These are phyloP conservation scores for Noctua janthina DNA, from an alignment of 2,888 invertebrate species.

Conservation along the genomic window DNA sequence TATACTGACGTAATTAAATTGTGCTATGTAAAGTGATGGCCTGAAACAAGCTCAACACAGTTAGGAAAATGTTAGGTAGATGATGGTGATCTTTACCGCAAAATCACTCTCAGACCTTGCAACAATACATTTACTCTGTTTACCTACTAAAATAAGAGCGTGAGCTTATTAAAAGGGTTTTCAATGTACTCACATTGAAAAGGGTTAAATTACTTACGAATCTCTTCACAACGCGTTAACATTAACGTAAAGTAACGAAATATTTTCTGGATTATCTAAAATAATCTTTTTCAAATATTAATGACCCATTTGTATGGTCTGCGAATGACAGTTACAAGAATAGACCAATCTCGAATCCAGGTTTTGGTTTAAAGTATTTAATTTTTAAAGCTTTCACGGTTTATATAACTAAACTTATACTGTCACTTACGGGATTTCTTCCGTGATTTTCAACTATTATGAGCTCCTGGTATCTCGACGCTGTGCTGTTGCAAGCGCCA, in stretches of 20 bases:
- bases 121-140: conserved; percentile 2
- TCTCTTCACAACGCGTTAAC: neutral
- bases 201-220: conserved; percentile 38
- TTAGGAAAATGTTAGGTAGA: neutral
- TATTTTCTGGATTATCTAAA: conserved; percentile 17
- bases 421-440: no score
- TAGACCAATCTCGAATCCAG: conserved; percentile 8
- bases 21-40: no score
- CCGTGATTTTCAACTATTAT: no score
- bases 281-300: conserved; percentile 9
- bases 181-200: conserved; percentile 35
- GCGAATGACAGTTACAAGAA: conserved; percentile 35
- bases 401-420: no score
- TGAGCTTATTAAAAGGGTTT: conserved; percentile 20
- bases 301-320: conserved; percentile 34
- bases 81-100: neutral
- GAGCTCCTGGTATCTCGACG: no score
- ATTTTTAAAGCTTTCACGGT: no score
- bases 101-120: neutral
- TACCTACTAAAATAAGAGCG: neutral
- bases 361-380: neutral
- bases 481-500: no score
- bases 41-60: no score
- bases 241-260: neutral
- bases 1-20: no score